Conservation (phyloP, 2,113 vertebrate species). For the Myrmecophaga tridactyla region DNA sequence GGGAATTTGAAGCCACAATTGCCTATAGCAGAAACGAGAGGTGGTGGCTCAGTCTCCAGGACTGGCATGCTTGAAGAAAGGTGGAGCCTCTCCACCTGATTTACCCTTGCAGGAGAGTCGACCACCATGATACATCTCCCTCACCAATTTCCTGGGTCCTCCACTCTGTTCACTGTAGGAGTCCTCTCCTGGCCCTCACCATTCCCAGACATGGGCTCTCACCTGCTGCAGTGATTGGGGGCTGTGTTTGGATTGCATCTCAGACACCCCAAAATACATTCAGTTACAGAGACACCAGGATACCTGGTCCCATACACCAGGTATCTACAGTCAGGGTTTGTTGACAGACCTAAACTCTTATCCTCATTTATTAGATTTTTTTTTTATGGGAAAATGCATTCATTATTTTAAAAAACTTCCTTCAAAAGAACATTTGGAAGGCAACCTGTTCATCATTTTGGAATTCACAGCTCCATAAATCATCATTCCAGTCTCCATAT, state of each 20-base stretch:
- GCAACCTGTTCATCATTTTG: conserved; percentile 6
- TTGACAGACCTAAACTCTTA: not conserved
- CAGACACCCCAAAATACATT: not conserved
- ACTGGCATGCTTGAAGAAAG: not conserved
- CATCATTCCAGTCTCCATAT: not conserved
- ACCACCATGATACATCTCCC: not conserved
- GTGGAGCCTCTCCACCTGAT: not conserved
- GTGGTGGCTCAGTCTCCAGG: not conserved
- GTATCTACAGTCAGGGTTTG: not conserved
- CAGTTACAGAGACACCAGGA: not conserved
- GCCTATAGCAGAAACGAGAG: not conserved
- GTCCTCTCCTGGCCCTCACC: not conserved
- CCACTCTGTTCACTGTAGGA: not conserved
- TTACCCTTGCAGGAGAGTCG: not conserved
- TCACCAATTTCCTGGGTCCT: not conserved
- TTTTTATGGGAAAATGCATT: not conserved
- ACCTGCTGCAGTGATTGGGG: not conserved
- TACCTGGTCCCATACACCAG: not conserved
- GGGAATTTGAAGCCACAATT: not conserved
- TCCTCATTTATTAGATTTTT: not conserved
- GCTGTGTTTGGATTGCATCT: not conserved
- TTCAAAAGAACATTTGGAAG: conserved; percentile 25
- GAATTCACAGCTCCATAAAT: not conserved
- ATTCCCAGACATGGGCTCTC: not conserved
- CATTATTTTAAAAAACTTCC: conserved; percentile 39